phyloP scores from a whole-genome alignment of 2,113 vertebrate species.

The Pan troglodytes region NHGRI_mPanTro3-v2.1_pri NC_072416.2:69228001-69228500 shows the following conservation, averaged over 20 bases:
- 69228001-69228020: too few relatives aligned
- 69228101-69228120: too few relatives aligned
- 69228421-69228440: accelerated
- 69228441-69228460: neutral
- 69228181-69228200: neutral
- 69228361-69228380: neutral
- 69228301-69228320: neutral
- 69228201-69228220: neutral
- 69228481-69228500: neutral
- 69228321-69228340: too few relatives aligned
- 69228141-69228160: neutral
- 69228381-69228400: neutral
- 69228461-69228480: neutral
- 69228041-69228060: neutral
- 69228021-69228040: neutral
- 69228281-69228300: neutral
- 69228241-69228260: neutral
- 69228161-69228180: neutral
- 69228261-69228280: neutral
- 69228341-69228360: neutral
- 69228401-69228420: neutral
- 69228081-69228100: neutral
- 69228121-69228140: neutral
- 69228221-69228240: neutral
- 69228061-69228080: neutral